These are phyloP conservation scores for Dascillus cervinus DNA, from an alignment of 2,888 invertebrate species.

Conservation along the genomic window DNA sequence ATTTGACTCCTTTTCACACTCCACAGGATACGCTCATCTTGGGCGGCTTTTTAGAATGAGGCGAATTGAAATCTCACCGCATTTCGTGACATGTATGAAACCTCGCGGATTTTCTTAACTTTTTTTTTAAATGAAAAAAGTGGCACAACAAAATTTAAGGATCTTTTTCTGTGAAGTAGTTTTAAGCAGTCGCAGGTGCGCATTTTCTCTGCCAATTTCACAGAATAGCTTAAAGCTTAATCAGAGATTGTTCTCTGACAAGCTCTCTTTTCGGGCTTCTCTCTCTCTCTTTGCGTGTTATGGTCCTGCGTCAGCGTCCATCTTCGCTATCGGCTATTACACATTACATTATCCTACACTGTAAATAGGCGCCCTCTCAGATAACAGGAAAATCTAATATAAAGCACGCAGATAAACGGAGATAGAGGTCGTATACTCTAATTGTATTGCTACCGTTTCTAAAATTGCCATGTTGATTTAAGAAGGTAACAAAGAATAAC, in stretches of 20 bases:
- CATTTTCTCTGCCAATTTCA: constrained; percentile 14
- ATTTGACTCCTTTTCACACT: constrained; percentile 20
- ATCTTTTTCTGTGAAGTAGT: too few species aligned
- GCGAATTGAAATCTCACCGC: constrained; percentile 20
- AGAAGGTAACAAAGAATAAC: too few species aligned
- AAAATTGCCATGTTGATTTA: too few species aligned
- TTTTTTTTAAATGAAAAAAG: too few species aligned
- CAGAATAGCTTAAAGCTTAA: constrained; percentile 16
- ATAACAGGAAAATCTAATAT: constrained; percentile 16
- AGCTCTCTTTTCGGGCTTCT: constrained; percentile 13
- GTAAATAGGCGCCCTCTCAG: constrained; percentile 15
- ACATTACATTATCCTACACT: constrained; percentile 16
- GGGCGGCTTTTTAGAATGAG: constrained; percentile 11
- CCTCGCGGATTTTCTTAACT: too few species aligned
- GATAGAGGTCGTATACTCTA: constrained; percentile 23
- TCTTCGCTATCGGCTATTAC: constrained; percentile 16
- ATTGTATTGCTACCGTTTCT: constrained; percentile 23
- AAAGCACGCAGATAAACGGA: constrained; percentile 20
- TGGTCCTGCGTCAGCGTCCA: constrained; percentile 17
- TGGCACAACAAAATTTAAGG: too few species aligned
- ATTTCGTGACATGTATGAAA: too few species aligned
- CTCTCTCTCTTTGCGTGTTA: constrained; percentile 14
- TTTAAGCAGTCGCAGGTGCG: constrained; percentile 14
- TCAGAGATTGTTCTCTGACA: constrained; percentile 19
- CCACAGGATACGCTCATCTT: constrained; percentile 15